These are phyloP conservation scores for Dufourea novaeangliae DNA, from an alignment of 1,140 invertebrate species.

Conservation along the genomic window DNA sequence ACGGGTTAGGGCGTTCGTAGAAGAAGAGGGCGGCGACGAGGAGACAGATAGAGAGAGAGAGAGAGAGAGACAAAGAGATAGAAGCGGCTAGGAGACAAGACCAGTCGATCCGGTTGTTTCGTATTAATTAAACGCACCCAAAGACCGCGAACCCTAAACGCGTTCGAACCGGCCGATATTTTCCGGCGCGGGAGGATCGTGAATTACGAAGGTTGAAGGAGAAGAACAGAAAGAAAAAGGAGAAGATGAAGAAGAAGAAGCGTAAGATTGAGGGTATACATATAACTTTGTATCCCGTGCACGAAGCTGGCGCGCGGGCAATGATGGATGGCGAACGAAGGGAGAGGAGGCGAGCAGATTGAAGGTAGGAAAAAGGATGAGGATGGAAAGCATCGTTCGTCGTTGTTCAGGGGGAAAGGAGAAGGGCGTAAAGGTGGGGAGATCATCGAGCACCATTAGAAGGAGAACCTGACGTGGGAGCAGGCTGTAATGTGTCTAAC, in stretches of 20 bases:
- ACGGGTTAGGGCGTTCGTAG: background rate
- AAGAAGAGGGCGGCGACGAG: background rate
- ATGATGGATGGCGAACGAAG: slow-evolving; percentile 59
- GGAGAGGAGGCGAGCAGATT: slow-evolving; percentile 12
- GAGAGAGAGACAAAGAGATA: slow-evolving; percentile 20
- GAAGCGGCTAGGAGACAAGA: slow-evolving; percentile 42
- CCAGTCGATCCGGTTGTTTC: slow-evolving; percentile 63
- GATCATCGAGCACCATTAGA: slow-evolving; percentile 61
- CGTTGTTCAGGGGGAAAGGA: slow-evolving; percentile 7
- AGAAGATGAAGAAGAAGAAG: slow-evolving; percentile 15
- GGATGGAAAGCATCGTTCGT: slow-evolving; percentile 16
- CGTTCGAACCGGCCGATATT: slow-evolving; percentile 57
- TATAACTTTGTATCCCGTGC: slow-evolving; percentile 59
- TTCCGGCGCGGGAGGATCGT: slow-evolving; percentile 62
- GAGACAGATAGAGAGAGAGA: background rate
- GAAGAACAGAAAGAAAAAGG: slow-evolving; percentile 9
- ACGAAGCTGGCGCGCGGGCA: slow-evolving; percentile 52
- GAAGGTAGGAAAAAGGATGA: background rate
- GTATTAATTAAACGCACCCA: slow-evolving; percentile 64
- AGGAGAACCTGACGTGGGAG: slow-evolving; percentile 63
- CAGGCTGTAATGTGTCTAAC: slow-evolving; percentile 72
- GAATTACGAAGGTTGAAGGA: slow-evolving; percentile 47
- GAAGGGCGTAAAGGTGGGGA: background rate
- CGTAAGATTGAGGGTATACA: slow-evolving; percentile 45
- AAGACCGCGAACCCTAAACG: slow-evolving; percentile 56